These are phyloP conservation scores for Chionis minor DNA, from an alignment of 2,113 vertebrate species.

Conservation along the genomic window DNA sequence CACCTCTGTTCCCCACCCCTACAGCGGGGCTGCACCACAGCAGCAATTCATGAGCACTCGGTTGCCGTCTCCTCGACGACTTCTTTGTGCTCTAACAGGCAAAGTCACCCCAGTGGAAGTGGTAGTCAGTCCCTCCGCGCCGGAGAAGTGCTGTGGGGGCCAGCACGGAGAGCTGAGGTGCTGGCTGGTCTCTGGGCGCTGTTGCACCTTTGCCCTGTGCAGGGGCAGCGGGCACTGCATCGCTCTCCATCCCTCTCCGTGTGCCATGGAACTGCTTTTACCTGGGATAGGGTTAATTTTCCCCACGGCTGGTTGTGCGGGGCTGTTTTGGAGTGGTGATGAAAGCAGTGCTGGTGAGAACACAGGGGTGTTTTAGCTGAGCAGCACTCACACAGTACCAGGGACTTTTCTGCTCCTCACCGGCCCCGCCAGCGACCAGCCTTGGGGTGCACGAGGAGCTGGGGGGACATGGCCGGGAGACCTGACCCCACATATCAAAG, in stretches of 20 bases:
- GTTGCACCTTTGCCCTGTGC: not conserved
- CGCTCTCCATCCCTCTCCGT: not conserved
- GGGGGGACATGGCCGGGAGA: not conserved
- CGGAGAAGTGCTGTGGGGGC: not conserved
- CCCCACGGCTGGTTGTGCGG: not conserved
- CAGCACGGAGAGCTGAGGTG: not conserved
- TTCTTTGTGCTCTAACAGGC: not conserved
- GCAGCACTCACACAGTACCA: not conserved
- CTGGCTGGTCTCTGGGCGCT: not conserved
- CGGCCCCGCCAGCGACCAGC: not conserved
- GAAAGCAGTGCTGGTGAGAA: not conserved
- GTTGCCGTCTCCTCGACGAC: not conserved
- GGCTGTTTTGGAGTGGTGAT: not conserved
- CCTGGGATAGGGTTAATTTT: not conserved
- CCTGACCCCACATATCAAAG: not conserved
- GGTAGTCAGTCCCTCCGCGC: no score
- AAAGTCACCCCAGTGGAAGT: not conserved
- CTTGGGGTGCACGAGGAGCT: not conserved
- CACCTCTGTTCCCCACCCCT: not conserved
- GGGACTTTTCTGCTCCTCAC: not conserved
- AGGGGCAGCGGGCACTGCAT: not conserved
- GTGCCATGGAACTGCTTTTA: not conserved
- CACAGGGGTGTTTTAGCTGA: rapidly evolving
- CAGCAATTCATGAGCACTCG: not conserved
- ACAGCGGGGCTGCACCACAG: not conserved